These are phyloP conservation scores for Notodonta ziczac DNA, from an alignment of 2,888 invertebrate species.

Conservation along the genomic window DNA sequence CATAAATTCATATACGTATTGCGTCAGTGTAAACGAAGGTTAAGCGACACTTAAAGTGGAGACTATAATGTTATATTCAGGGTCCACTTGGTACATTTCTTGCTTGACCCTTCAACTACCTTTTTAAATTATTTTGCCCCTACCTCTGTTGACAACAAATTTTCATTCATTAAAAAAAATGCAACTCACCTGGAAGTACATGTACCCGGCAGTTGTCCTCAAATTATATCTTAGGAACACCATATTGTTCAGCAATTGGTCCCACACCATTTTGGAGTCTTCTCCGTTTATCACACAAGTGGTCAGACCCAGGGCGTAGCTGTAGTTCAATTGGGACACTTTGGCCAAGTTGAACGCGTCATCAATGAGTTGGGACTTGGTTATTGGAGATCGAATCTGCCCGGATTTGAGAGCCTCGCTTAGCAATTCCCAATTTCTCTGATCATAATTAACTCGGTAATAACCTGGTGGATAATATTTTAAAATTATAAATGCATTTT, in stretches of 20 bases:
- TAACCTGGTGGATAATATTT: slow-evolving; percentile 68
- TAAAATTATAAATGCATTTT: no score
- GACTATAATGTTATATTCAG: no score
- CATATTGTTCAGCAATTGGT: slow-evolving; percentile 83
- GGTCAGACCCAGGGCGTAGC: slow-evolving; percentile 85
- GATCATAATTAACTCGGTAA: slow-evolving; percentile 87
- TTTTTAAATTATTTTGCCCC: no score
- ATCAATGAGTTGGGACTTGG: slow-evolving; percentile 89
- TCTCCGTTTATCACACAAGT: slow-evolving; percentile 86
- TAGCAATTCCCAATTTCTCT: slow-evolving; percentile 83
- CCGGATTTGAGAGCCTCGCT: slow-evolving; percentile 78
- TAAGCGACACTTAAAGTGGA: no score
- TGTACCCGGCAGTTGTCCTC: slow-evolving; percentile 76
- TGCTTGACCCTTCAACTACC: no score
- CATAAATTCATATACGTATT: no score
- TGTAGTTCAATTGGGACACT: slow-evolving; percentile 83
- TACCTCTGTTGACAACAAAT: no score
- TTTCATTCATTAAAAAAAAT: slow-evolving; percentile 7
- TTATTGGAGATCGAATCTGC: slow-evolving; percentile 81
- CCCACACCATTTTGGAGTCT: slow-evolving; percentile 88
- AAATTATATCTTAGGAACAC: slow-evolving; percentile 78
- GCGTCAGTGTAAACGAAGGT: no score
- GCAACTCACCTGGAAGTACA: slow-evolving; percentile 71
- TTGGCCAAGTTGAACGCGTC: slow-evolving; percentile 89
- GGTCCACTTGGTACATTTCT: no score